phyloP scores from a whole-genome alignment of 2,113 vertebrate genomes.

The Sylvietta virens region DNA sequence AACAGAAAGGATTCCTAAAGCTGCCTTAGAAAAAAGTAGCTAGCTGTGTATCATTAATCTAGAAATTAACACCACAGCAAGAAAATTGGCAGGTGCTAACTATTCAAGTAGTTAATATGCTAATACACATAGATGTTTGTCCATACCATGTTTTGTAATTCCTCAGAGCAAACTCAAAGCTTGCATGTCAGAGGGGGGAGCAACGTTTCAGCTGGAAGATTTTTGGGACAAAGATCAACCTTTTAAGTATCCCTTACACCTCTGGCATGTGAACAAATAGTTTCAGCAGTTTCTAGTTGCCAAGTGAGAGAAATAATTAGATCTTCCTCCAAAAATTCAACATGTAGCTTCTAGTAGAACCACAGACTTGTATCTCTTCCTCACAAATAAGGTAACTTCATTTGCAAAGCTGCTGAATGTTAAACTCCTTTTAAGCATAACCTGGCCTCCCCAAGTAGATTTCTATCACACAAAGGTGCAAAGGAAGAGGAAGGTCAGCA shows the following conservation, averaged over 20 bases:
- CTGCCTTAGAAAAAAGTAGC: not conserved
- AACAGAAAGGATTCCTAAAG: not conserved
- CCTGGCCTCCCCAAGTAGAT: not conserved
- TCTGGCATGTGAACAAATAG: not conserved
- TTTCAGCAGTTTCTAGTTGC: not conserved
- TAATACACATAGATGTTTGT: not conserved
- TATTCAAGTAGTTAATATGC: not conserved
- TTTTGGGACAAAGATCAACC: not conserved
- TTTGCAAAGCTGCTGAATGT: not conserved
- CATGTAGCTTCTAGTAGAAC: not conserved
- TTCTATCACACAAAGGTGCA: not conserved
- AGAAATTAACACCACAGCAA: constrained; percentile 6
- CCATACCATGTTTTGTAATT: not conserved
- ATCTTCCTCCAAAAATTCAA: constrained; percentile 14
- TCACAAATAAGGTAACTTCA: not conserved
- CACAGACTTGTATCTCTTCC: not conserved
- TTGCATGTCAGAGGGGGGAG: not conserved
- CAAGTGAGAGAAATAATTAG: not conserved
- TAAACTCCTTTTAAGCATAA: not conserved
- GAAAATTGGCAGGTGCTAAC: not conserved
- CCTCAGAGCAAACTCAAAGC: not conserved
- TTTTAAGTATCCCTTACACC: not conserved
- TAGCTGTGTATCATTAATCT: not conserved
- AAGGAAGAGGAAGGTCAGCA: not conserved
- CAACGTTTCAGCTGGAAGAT: not conserved